These are phyloP conservation scores for Drosophila orosa DNA, from an alignment of 1,140 invertebrate species.

Conservation along the genomic window DNA sequence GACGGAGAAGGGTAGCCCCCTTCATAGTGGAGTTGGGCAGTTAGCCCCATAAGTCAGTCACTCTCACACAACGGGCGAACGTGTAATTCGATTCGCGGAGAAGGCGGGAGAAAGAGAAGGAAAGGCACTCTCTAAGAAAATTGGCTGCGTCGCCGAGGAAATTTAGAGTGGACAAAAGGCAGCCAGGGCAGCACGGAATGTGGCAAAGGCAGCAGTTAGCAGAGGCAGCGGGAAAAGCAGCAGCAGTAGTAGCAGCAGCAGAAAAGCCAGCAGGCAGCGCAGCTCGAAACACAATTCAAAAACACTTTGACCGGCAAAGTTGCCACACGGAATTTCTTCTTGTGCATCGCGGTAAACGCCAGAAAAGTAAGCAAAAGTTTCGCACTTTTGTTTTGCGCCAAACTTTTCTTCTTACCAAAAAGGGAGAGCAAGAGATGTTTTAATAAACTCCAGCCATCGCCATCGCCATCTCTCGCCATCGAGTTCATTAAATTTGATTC, in stretches of 20 bases:
- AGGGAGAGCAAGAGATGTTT: conserved; percentile 48
- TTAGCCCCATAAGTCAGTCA: conserved; percentile 78
- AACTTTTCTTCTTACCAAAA: conserved; percentile 57
- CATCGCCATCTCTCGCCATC: conserved; percentile 33
- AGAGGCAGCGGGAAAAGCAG: conserved; percentile 21
- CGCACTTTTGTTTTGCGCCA: conserved; percentile 61
- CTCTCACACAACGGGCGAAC: conserved; percentile 59
- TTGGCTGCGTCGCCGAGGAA: conserved; percentile 69
- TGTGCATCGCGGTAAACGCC: conserved; percentile 52
- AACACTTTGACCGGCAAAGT: conserved; percentile 83
- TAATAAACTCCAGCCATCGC: conserved; percentile 68
- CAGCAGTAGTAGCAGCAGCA: conserved; percentile 12
- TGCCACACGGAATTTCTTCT: conserved; percentile 82
- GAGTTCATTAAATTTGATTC: conserved; percentile 79
- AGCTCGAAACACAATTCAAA: conserved; percentile 82
- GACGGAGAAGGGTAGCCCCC: conserved; percentile 2
- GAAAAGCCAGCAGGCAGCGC: conserved; percentile 39
- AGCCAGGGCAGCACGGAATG: conserved; percentile 22
- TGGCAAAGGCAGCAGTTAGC: neutral
- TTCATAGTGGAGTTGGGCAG: conserved; percentile 41
- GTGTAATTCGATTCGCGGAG: conserved; percentile 73
- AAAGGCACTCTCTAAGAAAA: conserved; percentile 69
- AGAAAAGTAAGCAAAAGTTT: conserved; percentile 61
- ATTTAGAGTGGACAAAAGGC: conserved; percentile 75
- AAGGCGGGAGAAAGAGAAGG: conserved; percentile 41